Percentiles rank a stretch among this genome's conserved stretches.
Conservation (phyloP, 2,113 vertebrate species). For the Maccullochella peelii region DNA sequence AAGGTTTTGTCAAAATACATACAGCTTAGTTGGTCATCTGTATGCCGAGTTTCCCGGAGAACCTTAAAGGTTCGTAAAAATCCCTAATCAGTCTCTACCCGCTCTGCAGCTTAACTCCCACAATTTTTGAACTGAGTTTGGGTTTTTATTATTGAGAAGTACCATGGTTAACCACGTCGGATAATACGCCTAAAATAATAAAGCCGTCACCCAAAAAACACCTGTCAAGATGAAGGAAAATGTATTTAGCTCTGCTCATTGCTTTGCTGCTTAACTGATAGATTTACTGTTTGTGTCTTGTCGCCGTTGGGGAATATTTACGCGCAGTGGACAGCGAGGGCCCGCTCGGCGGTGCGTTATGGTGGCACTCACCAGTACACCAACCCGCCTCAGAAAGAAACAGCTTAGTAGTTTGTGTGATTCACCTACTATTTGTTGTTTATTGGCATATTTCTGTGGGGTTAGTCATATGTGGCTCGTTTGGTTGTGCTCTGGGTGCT, state of each 20-base stretch:
- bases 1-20: not conserved
- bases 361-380: not conserved
- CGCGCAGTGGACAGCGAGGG: slow-evolving; percentile 33
- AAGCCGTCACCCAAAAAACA: not conserved
- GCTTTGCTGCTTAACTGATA: not conserved
- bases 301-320: slow-evolving; percentile 26
- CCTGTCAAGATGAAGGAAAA: not conserved
- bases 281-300: not conserved
- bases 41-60: not conserved
- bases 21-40: not conserved
- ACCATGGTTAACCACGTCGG: not conserved
- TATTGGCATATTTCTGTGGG: not conserved
- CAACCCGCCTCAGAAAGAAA: not conserved
- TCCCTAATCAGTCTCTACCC: too few relatives aligned
- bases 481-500: not conserved
- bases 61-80: not conserved
- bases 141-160: not conserved
- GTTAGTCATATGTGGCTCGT: fast-evolving
- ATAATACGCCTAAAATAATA: not conserved
- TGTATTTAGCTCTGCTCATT: not conserved
- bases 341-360: slow-evolving; percentile 47
- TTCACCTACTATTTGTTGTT: not conserved
- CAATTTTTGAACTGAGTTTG: slow-evolving; percentile 1
- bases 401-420: not conserved
- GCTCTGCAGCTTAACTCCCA: not conserved